Conservation (phyloP, 2,113 vertebrate genomes). For the Passer domesticus region DNA sequence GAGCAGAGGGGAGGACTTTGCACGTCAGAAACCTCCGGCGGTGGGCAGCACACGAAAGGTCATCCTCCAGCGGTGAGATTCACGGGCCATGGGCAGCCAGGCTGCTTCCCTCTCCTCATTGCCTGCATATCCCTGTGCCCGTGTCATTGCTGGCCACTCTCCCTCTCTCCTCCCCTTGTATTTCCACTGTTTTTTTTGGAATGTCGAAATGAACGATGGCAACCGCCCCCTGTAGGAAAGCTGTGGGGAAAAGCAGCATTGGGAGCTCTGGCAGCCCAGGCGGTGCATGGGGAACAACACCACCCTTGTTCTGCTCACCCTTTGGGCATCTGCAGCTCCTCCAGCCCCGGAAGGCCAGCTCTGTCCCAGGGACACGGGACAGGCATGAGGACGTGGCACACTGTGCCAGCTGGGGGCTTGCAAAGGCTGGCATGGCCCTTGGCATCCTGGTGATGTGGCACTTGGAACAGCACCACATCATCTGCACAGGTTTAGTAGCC, state of each 20-base stretch:
- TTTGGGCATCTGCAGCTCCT: not conserved
- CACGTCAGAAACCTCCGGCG: not conserved
- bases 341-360: not conserved
- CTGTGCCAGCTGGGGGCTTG: not conserved
- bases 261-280: not conserved
- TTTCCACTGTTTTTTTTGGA: not conserved
- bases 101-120: slow-evolving; percentile 57
- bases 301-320: slow-evolving; percentile 14
- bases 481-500: not conserved
- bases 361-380: fast-evolving
- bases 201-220: slow-evolving; percentile 41
- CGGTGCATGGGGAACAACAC: not conserved
- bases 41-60: slow-evolving; percentile 51
- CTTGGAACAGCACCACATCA: not conserved
- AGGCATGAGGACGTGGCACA: fast-evolving
- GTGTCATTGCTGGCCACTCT: not conserved
- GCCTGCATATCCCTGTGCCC: slow-evolving; percentile 55
- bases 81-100: slow-evolving; percentile 23
- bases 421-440: not conserved
- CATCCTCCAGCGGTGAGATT: slow-evolving; percentile 11
- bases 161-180: not conserved
- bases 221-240: slow-evolving; percentile 2
- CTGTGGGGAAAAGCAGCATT: not conserved
- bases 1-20: not conserved
- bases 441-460: not conserved